phyloP scores from a whole-genome alignment of 1,140 invertebrate species.

The Bombus confusus region DNA sequence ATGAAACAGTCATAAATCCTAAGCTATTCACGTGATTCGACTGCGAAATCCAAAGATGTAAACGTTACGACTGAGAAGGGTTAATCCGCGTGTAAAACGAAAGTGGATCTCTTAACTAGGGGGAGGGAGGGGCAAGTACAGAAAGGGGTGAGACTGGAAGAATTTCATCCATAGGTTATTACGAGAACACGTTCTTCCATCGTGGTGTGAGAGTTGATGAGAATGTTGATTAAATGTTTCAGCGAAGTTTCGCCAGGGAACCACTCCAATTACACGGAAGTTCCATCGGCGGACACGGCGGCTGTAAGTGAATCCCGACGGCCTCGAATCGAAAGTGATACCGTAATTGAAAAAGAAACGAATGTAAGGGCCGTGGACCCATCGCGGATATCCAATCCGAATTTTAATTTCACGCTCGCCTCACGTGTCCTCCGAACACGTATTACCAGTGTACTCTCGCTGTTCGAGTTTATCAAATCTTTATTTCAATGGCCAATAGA shows the following conservation, averaged over 20 bases:
- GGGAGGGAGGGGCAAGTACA: background rate
- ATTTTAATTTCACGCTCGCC: conserved; percentile 8
- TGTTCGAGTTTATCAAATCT: background rate
- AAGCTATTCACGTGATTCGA: background rate
- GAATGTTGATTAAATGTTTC: conserved; percentile 43
- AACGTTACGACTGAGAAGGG: background rate
- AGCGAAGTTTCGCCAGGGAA: conserved; percentile 6
- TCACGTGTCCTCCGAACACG: background rate
- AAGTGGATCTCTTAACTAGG: too few species aligned
- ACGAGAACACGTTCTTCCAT: conserved; percentile 13
- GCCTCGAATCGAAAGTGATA: conserved; percentile 11
- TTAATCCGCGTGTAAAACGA: conserved; percentile 9
- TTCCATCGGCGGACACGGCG: conserved; percentile 11
- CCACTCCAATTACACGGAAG: conserved; percentile 27
- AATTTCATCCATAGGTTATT: conserved; percentile 20
- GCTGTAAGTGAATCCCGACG: conserved; percentile 7
- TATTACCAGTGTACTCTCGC: background rate
- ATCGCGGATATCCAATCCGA: background rate
- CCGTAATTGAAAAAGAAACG: conserved; percentile 15
- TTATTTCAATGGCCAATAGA: background rate
- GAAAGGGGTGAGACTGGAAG: background rate
- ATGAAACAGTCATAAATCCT: conserved; percentile 11
- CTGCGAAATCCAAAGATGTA: background rate
- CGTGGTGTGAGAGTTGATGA: background rate
- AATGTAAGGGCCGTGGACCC: background rate